Evolutionary conservation across 2,797 vertebrate genomes (phyloP), one percentile per base, ranked within the genome.

Genomic region (Notamacropus eugenii): DNA sequence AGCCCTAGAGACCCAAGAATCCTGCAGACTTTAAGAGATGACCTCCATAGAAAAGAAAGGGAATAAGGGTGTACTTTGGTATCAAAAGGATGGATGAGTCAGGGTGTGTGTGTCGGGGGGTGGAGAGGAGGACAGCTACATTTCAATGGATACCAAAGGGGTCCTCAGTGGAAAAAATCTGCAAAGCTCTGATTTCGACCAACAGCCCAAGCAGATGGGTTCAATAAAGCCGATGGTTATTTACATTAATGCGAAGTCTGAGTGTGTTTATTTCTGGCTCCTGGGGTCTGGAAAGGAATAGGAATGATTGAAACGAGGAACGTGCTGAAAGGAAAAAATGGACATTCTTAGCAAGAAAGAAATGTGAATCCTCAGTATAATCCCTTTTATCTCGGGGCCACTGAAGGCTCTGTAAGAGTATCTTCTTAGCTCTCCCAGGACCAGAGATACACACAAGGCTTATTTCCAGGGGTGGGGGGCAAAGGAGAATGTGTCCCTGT

Each of bases 181-280:
- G 74, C 90, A 92, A 96, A 96, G 92, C 97, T 93, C 34, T 92
- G 96, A 97, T 94, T 97, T 95, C 95, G 92, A 56, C 94, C 95
- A 57, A 93, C 57, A 59, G 95, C 55, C 95, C 0, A 46, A 97
- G 97, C 97, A 97, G 97, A 97, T 97, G 97, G 93, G 95, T 97
- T 97, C 96, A 97, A 97, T 98, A 96, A 96, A 97, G 93, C 91
- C 90, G 34, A 57, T 6, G 94, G 95, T 97, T 98, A 97, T 98
- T 98, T 97, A 96, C 97, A 98, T 95, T 96, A 92, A 34, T 28
- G 94, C 0, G 13, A 96, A 96, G 95, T 91, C 92, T 93, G 67
- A 16, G 1, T 92, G 91, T 93, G 93, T 96, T 97, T 96, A 96
- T 96, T 97, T 97, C 95, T 97, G 96, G 97, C 96, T 98, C 97